A percentile compares a stretch with the other conserved stretches of the same genome.
Evolutionary conservation across 2,113 vertebrate species (phyloP).

Genomic region (Ardeotis arabs): DNA sequence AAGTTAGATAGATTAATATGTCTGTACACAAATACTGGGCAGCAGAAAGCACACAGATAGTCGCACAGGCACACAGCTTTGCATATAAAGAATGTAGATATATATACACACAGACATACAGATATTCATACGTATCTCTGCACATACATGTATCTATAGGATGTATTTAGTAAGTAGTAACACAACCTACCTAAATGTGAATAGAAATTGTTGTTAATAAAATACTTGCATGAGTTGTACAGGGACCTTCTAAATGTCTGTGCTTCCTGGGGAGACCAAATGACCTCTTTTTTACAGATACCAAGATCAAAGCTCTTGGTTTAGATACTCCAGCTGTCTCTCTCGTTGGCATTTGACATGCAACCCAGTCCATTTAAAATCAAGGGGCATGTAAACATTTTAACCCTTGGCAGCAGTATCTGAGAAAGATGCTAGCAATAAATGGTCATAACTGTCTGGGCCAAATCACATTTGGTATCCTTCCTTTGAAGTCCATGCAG

Average conservation of each 20-base stretch:
- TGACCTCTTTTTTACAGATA: slow-evolving; percentile 74
- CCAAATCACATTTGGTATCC: slow-evolving; percentile 60
- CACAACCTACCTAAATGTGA: slow-evolving; percentile 52
- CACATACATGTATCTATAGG: not conserved
- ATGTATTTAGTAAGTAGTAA: slow-evolving; percentile 46
- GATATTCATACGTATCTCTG: not conserved
- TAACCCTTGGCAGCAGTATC: slow-evolving; percentile 72
- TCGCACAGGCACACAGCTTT: not conserved
- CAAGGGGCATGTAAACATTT: slow-evolving; percentile 74
- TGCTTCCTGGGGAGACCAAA: slow-evolving; percentile 73
- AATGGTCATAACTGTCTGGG: slow-evolving; percentile 51
- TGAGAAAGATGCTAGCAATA: slow-evolving; percentile 69
- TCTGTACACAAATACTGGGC: not conserved
- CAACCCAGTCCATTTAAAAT: slow-evolving; percentile 71
- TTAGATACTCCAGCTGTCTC: slow-evolving; percentile 77
- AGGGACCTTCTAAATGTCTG: slow-evolving; percentile 72
- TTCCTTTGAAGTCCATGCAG: slow-evolving; percentile 69
- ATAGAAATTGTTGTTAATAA: slow-evolving; percentile 53
- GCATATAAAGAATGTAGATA: not conserved
- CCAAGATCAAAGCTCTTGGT: slow-evolving; percentile 77
- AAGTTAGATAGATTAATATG: not conserved
- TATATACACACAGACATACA: not conserved
- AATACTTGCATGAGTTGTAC: slow-evolving; percentile 71
- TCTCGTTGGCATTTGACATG: slow-evolving; percentile 76
- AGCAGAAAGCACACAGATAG: not conserved